Evolutionary conservation across 2,113 vertebrate species (phyloP), one percentile per base, ranked within the genome.

Genomic region (Toxotes chatareus): DNA sequence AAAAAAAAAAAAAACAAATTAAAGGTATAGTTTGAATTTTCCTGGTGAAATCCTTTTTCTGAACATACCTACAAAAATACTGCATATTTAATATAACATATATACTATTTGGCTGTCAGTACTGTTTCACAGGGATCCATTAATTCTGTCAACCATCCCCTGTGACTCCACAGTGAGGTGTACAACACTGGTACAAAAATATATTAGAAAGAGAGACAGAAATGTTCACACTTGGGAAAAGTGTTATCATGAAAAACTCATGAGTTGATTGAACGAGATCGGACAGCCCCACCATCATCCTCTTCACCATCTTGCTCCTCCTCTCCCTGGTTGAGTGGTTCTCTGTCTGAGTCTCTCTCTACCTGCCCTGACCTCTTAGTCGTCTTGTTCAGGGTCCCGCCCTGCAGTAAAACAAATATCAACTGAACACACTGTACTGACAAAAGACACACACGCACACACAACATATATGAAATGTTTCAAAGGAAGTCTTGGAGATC

Each of bases 331-430:
- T 91, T 87, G 47, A 96, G 94, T 0, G 92, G 93, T 13, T 95
- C 90, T 81, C 82, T 84, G 23, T 94, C 96, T 0, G 77, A 46
- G 23, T 91, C 86, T 23, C 36, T 47, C 49, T 65, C 63, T 0
- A 81, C 82, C 60, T 74, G 85, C 7, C 44, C 79, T 3, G 88
- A 92, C 42, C 76, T 91, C 89, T 96, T 97, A 1, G 94, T 95
- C 0, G 86, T 94, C 82, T 92, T 95, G 90, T 97, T 97, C 82
- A 97, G 87, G 13, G 69, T 95, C 49, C 94, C 94, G 62, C 93
- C 95, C 96, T 97, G 72, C 8, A 83, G 61, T 27, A 7, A n/a
- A 78, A 36, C 13, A 64, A 27, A 66, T 0, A 27, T 59, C 1
- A 57, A 34, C 10, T 71, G 7, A 83, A 68, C 10, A 70, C 13